These are phyloP conservation scores for Sminthurides aquaticus DNA, from an alignment of 2,888 invertebrate genomes.

Conservation along the genomic window DNA sequence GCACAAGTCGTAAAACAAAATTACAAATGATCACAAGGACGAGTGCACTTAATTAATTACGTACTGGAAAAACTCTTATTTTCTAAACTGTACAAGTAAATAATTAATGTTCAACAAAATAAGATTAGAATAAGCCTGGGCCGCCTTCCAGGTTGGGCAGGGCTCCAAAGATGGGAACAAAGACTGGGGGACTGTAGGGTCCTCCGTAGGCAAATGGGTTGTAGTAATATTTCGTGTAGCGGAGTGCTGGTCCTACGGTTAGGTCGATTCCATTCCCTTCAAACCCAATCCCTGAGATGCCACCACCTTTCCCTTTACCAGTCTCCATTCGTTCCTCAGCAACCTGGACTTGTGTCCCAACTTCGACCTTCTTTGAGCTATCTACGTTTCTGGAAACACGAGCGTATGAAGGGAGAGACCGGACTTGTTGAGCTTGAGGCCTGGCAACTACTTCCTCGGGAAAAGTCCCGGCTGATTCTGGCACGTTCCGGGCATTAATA, in stretches of 20 bases:
- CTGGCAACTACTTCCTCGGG: background rate
- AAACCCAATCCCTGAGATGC: background rate
- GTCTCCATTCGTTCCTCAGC: conserved; percentile 1
- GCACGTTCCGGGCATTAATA: background rate
- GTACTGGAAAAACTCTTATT: too few species aligned
- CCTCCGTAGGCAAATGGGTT: conserved; percentile 20
- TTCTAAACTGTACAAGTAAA: too few species aligned
- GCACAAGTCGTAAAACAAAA: too few species aligned
- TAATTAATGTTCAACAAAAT: too few species aligned
- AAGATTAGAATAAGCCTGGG: background rate
- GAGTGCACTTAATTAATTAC: too few species aligned
- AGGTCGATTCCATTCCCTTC: conserved; percentile 2
- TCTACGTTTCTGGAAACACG: background rate
- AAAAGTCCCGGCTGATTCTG: background rate
- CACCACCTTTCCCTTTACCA: background rate
- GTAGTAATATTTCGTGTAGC: conserved; percentile 13
- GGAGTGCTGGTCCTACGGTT: conserved; percentile 10
- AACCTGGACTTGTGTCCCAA: background rate
- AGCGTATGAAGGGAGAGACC: background rate
- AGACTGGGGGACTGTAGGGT: conserved; percentile 15
- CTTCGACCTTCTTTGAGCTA: background rate
- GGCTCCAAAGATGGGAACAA: conserved; percentile 13
- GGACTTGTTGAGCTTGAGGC: background rate
- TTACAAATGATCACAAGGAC: too few species aligned
- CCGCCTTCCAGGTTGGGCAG: background rate